Percentiles rank a stretch among this genome's conserved stretches.
These are phyloP conservation scores for Zingel zingel DNA, from an alignment of 2,113 vertebrate genomes.

Conservation along the genomic window DNA sequence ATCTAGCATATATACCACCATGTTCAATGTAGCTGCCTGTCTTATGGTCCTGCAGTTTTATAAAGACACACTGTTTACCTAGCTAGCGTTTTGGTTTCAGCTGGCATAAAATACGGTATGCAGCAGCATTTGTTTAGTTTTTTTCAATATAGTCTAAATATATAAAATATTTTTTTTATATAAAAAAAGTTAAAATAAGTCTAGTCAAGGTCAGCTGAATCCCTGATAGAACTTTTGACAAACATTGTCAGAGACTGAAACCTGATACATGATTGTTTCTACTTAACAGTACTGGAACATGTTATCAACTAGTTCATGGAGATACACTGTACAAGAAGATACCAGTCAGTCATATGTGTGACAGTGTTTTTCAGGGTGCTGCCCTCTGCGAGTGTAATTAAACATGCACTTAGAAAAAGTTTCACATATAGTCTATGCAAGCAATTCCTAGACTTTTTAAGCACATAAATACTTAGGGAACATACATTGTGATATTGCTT, in stretches of 20 bases:
- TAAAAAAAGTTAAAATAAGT: background rate
- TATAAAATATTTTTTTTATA: background rate
- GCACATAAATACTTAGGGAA: background rate
- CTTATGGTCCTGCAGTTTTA: too few species aligned
- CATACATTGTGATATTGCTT: background rate
- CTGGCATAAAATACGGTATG: background rate
- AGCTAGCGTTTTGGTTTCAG: background rate
- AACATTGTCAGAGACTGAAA: constrained; percentile 19
- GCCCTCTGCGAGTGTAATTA: constrained; percentile 13
- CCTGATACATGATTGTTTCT: constrained; percentile 52
- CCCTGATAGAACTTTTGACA: background rate
- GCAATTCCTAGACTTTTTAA: background rate
- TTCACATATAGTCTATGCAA: background rate
- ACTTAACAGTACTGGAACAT: constrained; percentile 43
- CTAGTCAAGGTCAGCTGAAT: background rate
- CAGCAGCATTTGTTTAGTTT: background rate
- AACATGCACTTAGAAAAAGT: background rate
- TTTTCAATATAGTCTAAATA: background rate
- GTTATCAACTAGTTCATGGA: constrained; percentile 51
- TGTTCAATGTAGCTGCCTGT: too few species aligned
- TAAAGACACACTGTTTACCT: background rate
- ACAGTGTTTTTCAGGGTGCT: background rate
- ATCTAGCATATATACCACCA: too few species aligned
- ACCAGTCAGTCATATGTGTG: constrained; percentile 18
- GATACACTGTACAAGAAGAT: constrained; percentile 33